A percentile compares a stretch with the other conserved stretches of the same genome.
Conservation (phyloP, 2,888 invertebrate genomes). For the Serrognathus titanus region DNA sequence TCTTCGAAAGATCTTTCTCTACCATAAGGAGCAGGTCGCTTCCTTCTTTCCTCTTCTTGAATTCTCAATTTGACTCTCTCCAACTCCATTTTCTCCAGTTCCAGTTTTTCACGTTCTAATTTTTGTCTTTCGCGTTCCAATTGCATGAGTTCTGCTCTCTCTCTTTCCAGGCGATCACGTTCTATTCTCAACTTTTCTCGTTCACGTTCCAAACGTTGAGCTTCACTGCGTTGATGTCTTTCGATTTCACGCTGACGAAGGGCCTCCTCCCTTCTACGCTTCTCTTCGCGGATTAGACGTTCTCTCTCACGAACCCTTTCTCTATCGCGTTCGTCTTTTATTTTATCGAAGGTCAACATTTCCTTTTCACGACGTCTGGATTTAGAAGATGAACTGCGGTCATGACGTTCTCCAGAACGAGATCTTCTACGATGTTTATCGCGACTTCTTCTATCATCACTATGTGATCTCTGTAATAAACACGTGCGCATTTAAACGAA, state of each 20-base stretch:
- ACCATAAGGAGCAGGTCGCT: slow-evolving; percentile 54
- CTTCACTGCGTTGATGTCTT: slow-evolving; percentile 80
- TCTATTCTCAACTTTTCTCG: slow-evolving; percentile 78
- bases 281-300: slow-evolving; percentile 74
- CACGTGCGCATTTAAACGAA: not conserved
- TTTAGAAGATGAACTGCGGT: slow-evolving; percentile 21
- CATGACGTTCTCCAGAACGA: slow-evolving; percentile 39
- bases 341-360: slow-evolving; percentile 76
- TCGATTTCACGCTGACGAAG: slow-evolving; percentile 76
- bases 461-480: slow-evolving; percentile 29
- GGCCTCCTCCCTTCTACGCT: slow-evolving; percentile 75
- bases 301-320: slow-evolving; percentile 75
- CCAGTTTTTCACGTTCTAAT: slow-evolving; percentile 53
- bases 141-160: slow-evolving; percentile 79
- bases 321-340: slow-evolving; percentile 73
- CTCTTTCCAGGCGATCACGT: slow-evolving; percentile 82
- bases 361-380: slow-evolving; percentile 53
- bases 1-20: slow-evolving; percentile 40
- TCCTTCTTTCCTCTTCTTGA: slow-evolving; percentile 58
- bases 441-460: slow-evolving; percentile 32
- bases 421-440: slow-evolving; percentile 23
- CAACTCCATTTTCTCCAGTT: slow-evolving; percentile 76
- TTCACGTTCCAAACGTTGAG: slow-evolving; percentile 75
- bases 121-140: slow-evolving; percentile 82
- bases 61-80: slow-evolving; percentile 71